Evolutionary conservation across 2,113 vertebrate genomes (phyloP).

Genomic region (Antechinus stuartii): DNA sequence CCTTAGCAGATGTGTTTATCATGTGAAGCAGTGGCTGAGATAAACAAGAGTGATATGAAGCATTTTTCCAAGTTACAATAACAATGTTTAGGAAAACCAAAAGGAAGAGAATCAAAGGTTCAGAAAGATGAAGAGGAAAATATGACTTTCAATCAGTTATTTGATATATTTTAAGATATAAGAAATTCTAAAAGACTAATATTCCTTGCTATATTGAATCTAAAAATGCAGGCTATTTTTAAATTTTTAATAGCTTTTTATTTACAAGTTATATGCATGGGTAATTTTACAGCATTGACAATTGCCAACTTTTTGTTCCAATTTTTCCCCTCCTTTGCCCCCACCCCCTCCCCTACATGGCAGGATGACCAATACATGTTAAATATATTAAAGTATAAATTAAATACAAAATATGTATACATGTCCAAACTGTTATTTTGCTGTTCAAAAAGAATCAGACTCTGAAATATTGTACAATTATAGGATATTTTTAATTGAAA

Average conservation of each 20-base stretch:
- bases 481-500: slow-evolving; percentile 82
- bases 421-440: too few relatives aligned
- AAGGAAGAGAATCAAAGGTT: slow-evolving; percentile 91
- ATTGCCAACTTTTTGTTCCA: too few relatives aligned
- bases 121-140: slow-evolving; percentile 98
- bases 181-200: slow-evolving; percentile 69
- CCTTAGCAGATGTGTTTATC: slow-evolving; percentile 97
- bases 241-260: slow-evolving; percentile 54
- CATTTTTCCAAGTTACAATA: slow-evolving; percentile 98
- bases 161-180: slow-evolving; percentile 39
- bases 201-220: slow-evolving; percentile 64
- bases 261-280: too few relatives aligned
- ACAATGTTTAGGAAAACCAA: slow-evolving; percentile 88
- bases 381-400: too few relatives aligned
- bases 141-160: slow-evolving; percentile 93
- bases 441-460: too few relatives aligned
- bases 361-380: too few relatives aligned
- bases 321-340: too few relatives aligned
- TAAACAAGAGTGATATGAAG: slow-evolving; percentile 97
- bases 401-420: too few relatives aligned
- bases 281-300: too few relatives aligned
- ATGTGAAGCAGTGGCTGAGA: slow-evolving; percentile 93
- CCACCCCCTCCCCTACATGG: too few relatives aligned
- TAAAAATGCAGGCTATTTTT: slow-evolving; percentile 83
- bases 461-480: slow-evolving; percentile 57